These are phyloP conservation scores for Oreotrochilus melanogaster DNA, from an alignment of 2,113 vertebrate species.

Conservation along the genomic window DNA sequence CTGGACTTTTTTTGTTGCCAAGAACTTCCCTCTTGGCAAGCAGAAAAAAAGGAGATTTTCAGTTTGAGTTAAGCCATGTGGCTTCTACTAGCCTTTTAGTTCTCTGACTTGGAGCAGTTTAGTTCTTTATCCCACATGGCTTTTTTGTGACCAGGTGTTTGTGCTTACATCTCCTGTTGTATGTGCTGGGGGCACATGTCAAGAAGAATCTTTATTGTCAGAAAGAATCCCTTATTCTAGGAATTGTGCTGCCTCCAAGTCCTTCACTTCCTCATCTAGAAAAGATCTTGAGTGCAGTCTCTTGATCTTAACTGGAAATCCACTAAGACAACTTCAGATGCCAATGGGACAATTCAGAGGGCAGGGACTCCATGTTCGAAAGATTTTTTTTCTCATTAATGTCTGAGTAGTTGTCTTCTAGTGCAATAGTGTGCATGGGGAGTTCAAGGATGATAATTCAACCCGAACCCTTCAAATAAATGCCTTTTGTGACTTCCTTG, in stretches of 20 bases:
- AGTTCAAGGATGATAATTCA: conserved; percentile 10
- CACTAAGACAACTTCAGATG: not conserved
- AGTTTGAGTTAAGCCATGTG: conserved; percentile 59
- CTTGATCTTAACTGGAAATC: not conserved
- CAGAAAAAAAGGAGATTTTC: conserved; percentile 30
- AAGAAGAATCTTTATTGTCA: not conserved
- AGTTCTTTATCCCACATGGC: not conserved
- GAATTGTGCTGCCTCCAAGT: not conserved
- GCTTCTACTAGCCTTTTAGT: conserved; percentile 30
- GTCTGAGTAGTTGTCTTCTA: not conserved
- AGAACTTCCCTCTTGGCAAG: conserved; percentile 61
- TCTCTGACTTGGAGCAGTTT: not conserved
- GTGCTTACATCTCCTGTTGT: not conserved
- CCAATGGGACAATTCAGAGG: not conserved
- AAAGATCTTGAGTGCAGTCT: not conserved
- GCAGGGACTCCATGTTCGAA: not conserved
- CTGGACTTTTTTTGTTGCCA: conserved; percentile 56
- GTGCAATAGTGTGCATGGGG: not conserved
- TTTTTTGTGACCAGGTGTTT: not conserved
- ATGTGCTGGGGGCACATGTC: not conserved
- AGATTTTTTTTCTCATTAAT: not conserved
- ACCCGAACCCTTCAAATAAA: not conserved
- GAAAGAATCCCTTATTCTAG: not conserved
- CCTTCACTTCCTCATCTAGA: not conserved
- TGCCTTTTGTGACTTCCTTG: not conserved